A percentile compares a stretch with the other conserved stretches of the same genome.
Conservation (phyloP, 2,888 invertebrate genomes). For the Drosophila siamana region DNA sequence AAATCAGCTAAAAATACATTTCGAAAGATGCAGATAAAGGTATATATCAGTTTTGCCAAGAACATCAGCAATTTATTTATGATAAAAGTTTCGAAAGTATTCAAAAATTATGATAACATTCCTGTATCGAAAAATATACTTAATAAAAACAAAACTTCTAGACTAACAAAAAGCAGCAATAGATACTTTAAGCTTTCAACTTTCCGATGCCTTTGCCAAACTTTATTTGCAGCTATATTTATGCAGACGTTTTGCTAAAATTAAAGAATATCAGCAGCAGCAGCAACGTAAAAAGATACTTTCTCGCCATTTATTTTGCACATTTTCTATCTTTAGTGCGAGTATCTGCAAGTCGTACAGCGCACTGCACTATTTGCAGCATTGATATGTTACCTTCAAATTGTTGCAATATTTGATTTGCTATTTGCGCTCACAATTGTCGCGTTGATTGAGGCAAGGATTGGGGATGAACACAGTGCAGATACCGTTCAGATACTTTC, state of each 20-base stretch:
- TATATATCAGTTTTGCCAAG: not conserved
- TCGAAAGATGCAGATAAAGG: not conserved
- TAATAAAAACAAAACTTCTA: not conserved
- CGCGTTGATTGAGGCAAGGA: slow-evolving; percentile 57
- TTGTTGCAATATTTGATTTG: slow-evolving; percentile 71
- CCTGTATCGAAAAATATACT: not conserved
- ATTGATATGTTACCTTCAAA: slow-evolving; percentile 33
- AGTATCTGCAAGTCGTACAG: slow-evolving; percentile 17
- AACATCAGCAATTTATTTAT: too few relatives aligned
- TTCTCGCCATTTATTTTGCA: not conserved
- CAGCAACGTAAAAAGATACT: not conserved
- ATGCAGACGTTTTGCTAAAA: not conserved
- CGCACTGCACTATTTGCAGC: not conserved
- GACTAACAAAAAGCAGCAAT: not conserved
- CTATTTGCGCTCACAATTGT: slow-evolving; percentile 64
- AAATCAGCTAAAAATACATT: not conserved
- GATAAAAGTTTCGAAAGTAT: not conserved
- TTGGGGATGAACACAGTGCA: slow-evolving; percentile 9
- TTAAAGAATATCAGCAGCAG: not conserved
- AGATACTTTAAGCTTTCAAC: not conserved
- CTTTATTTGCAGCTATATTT: not conserved
- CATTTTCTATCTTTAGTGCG: not conserved
- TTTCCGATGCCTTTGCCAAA: not conserved
- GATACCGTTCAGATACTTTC: not conserved
- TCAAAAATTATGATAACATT: not conserved